Percentiles rank a stretch among this genome's conserved stretches.
Conservation (phyloP, 2,797 vertebrate genomes). For the Cyclopterus lumpus region DNA sequence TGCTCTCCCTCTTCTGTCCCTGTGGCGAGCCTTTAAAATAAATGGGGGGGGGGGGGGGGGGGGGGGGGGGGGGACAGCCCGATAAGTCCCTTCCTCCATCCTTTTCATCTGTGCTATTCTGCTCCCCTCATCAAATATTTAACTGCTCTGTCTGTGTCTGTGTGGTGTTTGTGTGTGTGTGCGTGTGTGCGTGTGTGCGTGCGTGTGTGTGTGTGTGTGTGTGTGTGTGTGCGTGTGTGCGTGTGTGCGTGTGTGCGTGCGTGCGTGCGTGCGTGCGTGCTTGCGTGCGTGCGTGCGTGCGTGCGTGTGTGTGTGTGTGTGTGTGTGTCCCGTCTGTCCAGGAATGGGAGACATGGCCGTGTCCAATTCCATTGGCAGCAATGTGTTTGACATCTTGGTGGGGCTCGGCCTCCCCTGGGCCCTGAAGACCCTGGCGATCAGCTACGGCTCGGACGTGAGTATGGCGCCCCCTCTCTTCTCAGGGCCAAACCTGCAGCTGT, state of each 20-base stretch:
- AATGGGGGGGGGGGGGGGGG: neutral
- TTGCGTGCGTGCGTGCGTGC: too few species aligned
- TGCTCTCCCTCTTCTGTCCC: constrained; percentile 8
- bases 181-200: too few species aligned
- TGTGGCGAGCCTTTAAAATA: constrained; percentile 13
- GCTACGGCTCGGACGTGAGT: constrained; percentile 95
- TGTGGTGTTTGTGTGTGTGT: too few species aligned
- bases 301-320: too few species aligned
- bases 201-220: too few species aligned
- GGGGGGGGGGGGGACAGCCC: constrained; percentile 7
- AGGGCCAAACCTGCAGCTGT: neutral
- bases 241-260: too few species aligned
- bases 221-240: too few species aligned
- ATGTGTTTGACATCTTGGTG: constrained; percentile 96
- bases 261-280: too few species aligned
- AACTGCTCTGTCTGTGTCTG: constrained; percentile 35
- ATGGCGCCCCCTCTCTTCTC: neutral
- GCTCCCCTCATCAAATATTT: constrained; percentile 71
- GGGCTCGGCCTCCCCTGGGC: constrained; percentile 95
- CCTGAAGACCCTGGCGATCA: constrained; percentile 92
- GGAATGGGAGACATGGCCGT: constrained; percentile 98
- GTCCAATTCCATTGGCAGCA: constrained; percentile 97
- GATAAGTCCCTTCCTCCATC: constrained; percentile 31
- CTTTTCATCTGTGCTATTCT: constrained; percentile 69
- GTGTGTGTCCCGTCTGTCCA: constrained; percentile 59